These are phyloP conservation scores for Schizopygopsis malacanthus DNA, from an alignment of 2,797 vertebrate species.

Conservation along the genomic window DNA sequence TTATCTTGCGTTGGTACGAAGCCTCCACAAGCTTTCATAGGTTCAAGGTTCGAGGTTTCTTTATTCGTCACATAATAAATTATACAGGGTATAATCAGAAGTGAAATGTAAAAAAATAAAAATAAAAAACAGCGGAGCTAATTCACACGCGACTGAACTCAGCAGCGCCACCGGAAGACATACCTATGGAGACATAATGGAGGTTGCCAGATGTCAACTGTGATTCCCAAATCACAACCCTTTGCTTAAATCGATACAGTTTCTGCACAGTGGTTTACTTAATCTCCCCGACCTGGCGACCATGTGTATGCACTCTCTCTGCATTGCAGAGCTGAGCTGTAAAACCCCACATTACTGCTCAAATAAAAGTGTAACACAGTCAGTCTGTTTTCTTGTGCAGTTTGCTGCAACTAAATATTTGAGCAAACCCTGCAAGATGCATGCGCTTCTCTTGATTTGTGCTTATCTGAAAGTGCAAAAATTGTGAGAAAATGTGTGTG, in stretches of 20 bases:
- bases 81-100: too few relatives aligned
- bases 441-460: not conserved
- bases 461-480: not conserved
- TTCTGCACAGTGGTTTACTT: not conserved
- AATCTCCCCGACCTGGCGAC: not conserved
- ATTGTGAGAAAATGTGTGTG: not conserved
- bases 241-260: constrained; percentile 9
- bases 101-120: too few relatives aligned
- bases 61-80: too few relatives aligned
- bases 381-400: not conserved
- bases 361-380: not conserved
- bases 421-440: not conserved
- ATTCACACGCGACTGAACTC: too few relatives aligned
- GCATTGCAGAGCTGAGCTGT: not conserved
- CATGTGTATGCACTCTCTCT: not conserved
- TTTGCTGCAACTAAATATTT: not conserved
- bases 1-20: not conserved
- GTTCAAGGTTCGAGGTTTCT: too few relatives aligned
- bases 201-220: not conserved
- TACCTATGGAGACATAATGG: not conserved
- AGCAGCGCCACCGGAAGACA: too few relatives aligned
- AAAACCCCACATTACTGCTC: not conserved
- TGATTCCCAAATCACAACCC: not conserved
- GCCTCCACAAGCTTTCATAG: not conserved
- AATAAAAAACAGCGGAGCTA: too few relatives aligned